Conservation (phyloP, 2,797 vertebrate species). For the Geotrypetes seraphini region DNA sequence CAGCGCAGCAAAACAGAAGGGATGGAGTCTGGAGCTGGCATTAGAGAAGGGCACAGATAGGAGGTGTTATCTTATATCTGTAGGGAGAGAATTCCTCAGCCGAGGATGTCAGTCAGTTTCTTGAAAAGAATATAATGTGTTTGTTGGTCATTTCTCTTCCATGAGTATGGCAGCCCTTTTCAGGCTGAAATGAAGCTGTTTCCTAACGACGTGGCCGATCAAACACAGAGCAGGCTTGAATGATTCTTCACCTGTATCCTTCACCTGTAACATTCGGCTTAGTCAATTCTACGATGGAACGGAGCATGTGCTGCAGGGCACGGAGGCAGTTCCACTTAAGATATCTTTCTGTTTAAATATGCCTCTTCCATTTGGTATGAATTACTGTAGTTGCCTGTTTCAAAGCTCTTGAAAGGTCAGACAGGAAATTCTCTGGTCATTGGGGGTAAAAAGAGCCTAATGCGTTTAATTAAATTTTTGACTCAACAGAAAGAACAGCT, state of each 20-base stretch:
- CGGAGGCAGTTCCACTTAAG: slow-evolving; percentile 40
- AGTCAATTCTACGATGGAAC: slow-evolving; percentile 61
- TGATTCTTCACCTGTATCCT: slow-evolving; percentile 50
- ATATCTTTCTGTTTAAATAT: slow-evolving; percentile 33
- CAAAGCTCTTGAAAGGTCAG: slow-evolving; percentile 61
- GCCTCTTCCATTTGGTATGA: slow-evolving; percentile 62
- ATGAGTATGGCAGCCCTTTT: slow-evolving; percentile 64
- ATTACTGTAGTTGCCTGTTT: slow-evolving; percentile 62
- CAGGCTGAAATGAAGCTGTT: slow-evolving; percentile 88
- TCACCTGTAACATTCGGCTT: slow-evolving; percentile 78
- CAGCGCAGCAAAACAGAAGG: no score
- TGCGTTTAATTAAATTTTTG: slow-evolving; percentile 18
- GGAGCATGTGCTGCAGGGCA: slow-evolving; percentile 66
- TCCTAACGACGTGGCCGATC: slow-evolving; percentile 83
- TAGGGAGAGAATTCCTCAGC: no score
- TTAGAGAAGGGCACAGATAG: no score
- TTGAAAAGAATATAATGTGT: slow-evolving; percentile 54
- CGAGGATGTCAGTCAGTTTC: slow-evolving; percentile 38
- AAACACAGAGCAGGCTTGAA: slow-evolving; percentile 66
- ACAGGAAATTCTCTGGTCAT: slow-evolving; percentile 30
- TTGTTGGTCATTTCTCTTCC: slow-evolving; percentile 45
- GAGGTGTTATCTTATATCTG: no score
- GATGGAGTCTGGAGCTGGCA: no score
- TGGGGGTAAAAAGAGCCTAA: slow-evolving; percentile 30
- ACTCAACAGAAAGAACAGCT: no score